These are phyloP conservation scores for Trigoniulus corallinus DNA, from an alignment of 1,140 invertebrate species.

Conservation along the genomic window DNA sequence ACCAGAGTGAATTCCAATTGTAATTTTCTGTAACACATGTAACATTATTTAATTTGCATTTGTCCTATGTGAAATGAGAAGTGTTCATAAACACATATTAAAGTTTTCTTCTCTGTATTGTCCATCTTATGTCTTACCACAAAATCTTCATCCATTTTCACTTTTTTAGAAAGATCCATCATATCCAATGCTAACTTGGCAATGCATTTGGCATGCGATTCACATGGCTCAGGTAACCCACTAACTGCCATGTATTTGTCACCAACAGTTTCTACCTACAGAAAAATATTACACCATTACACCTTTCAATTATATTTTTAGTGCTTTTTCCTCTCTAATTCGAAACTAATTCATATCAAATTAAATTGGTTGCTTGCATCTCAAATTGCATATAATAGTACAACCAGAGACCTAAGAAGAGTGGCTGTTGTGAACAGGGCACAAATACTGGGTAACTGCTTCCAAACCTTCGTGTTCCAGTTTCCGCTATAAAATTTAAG, in stretches of 20 bases:
- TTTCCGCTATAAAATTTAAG: no score
- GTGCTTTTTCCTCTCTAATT: no score
- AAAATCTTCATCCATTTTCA: conserved; percentile 59
- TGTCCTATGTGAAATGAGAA: no score
- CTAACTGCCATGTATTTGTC: conserved; percentile 99
- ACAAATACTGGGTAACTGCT: no score
- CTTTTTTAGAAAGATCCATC: conserved; percentile 79
- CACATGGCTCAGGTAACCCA: conserved; percentile 81
- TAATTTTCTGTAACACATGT: conserved; percentile 66
- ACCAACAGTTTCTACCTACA: conserved; percentile 94
- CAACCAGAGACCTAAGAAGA: no score
- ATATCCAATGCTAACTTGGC: conserved; percentile 82
- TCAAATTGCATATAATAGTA: no score
- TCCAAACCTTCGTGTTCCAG: no score
- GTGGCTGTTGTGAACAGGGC: no score
- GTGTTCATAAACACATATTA: neutral
- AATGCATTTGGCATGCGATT: conserved; percentile 81
- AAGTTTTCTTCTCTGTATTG: neutral
- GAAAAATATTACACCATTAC: neutral
- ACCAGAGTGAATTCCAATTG: conserved; percentile 89
- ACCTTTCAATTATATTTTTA: neutral
- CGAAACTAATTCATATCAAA: no score
- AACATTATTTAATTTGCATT: neutral
- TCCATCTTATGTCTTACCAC: conserved; percentile 53
- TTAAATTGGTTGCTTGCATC: no score